These are phyloP conservation scores for Anomalospiza imberbis DNA, from an alignment of 2,797 vertebrate genomes.

Conservation along the genomic window DNA sequence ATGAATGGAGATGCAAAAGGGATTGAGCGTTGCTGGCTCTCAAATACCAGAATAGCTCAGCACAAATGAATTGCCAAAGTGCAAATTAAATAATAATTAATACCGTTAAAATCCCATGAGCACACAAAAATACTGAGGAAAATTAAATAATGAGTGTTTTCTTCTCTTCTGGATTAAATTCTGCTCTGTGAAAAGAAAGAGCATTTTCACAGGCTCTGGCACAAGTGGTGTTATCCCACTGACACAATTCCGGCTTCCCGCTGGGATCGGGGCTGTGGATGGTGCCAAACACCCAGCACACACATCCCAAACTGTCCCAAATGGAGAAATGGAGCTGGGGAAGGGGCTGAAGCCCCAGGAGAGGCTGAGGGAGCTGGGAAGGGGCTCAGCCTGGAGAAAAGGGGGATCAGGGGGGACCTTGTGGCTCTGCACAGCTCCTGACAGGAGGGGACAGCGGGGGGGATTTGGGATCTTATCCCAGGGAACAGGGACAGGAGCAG, in stretches of 20 bases:
- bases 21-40: background rate
- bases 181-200: background rate
- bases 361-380: background rate
- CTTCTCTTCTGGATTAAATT: background rate
- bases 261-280: background rate
- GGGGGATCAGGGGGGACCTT: background rate
- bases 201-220: background rate
- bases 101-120: background rate
- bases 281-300: background rate
- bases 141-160: slow-evolving; percentile 33
- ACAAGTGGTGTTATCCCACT: background rate
- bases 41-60: background rate
- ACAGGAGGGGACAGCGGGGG: background rate
- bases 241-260: background rate
- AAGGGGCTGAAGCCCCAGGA: background rate
- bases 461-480: background rate
- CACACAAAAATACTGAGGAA: background rate
- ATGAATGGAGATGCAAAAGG: rapidly evolving
- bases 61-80: background rate
- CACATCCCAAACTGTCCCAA: rapidly evolving
- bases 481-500: background rate
- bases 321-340: rapidly evolving
- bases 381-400: background rate
- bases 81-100: slow-evolving; percentile 28
- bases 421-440: too few species aligned